Base-by-base conservation (phyloP, 37 sponge, comb jelly and placozoan species). In the Spongilla lacustris region DNA sequence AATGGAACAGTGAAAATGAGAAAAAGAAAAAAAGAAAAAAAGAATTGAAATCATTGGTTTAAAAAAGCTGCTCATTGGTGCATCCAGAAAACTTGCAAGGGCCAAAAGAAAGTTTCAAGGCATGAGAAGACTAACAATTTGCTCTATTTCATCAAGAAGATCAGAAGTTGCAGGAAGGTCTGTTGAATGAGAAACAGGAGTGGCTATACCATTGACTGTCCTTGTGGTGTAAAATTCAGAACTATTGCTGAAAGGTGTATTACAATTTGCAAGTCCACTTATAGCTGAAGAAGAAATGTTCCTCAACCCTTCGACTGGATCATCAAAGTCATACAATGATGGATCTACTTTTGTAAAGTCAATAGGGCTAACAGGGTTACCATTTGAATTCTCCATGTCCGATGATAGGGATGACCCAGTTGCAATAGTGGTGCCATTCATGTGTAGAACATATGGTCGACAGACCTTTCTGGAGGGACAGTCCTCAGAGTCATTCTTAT, bases 341-440 rank as follows among this genome's bases (percentile, higher is more conserved):
- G 87, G 81, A 36, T 93, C 91, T 13, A 93, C 88, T 19, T 83
- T 84, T 73, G 84, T 73, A 19, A 93, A 93, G 66, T 93, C 94
- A 73, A 86, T 86, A 0, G 91, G 91, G 27, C 83, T 86, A 11
- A 82, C 87, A 66, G 87, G 68, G 6, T 73, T 66, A 50, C 67
- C 27, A 35, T 27, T 14, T 30, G 84, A 79, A 66, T 50, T 73
- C 21, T 84, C 80, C 22, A 69, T 41, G 67, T 74, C 74, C 8
- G 66, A 26, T 9, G 83, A 67, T 2, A 71, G 73, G 9, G 74
- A 29, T 11, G 85, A 78, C 76, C 76, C 30, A 84, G 79, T 75
- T 31, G 58, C 11, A 17, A 58, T 75, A 24, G 28, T 37, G 41
- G 78, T 70, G 8, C 86, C 79, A 78, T 76, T 84, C 36, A 76